Percentiles rank a stretch among this genome's conserved stretches.
Conservation (phyloP, 2,797 vertebrate species). For the Synanceia verrucosa region DNA sequence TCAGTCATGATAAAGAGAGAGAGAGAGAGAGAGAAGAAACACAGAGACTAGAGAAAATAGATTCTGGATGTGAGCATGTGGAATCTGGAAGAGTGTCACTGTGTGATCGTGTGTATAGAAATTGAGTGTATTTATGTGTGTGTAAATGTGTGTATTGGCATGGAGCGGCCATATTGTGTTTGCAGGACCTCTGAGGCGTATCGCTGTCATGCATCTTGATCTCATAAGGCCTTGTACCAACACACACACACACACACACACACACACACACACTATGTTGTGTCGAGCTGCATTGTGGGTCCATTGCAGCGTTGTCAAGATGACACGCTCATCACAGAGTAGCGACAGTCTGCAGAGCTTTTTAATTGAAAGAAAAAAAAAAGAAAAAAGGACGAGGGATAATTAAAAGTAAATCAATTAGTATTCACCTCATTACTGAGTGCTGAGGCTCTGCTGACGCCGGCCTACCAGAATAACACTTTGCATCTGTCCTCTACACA, state of each 20-base stretch:
- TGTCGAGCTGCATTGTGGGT: conserved; percentile 35
- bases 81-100: not conserved
- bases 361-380: conserved; percentile 69
- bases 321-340: conserved; percentile 37
- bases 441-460: conserved; percentile 18
- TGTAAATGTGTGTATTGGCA: not conserved
- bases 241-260: conserved; percentile 10
- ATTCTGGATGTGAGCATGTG: not conserved
- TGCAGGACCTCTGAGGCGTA: conserved; percentile 30
- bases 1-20: conserved; percentile 1
- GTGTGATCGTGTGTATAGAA: not conserved
- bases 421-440: conserved; percentile 60
- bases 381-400: conserved; percentile 32
- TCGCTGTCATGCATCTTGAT: conserved; percentile 53
- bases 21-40: not conserved
- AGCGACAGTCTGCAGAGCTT: conserved; percentile 20
- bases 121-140: not conserved
- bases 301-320: conserved; percentile 22
- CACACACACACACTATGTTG: conserved; percentile 28
- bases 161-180: conserved; percentile 30
- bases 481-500: not conserved
- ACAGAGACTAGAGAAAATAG: not conserved
- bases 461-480: conserved; percentile 7
- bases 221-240: conserved; percentile 26
- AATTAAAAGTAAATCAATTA: conserved; percentile 79